These are phyloP conservation scores for Callipepla squamata DNA, from an alignment of 2,113 vertebrate species.

Conservation along the genomic window DNA sequence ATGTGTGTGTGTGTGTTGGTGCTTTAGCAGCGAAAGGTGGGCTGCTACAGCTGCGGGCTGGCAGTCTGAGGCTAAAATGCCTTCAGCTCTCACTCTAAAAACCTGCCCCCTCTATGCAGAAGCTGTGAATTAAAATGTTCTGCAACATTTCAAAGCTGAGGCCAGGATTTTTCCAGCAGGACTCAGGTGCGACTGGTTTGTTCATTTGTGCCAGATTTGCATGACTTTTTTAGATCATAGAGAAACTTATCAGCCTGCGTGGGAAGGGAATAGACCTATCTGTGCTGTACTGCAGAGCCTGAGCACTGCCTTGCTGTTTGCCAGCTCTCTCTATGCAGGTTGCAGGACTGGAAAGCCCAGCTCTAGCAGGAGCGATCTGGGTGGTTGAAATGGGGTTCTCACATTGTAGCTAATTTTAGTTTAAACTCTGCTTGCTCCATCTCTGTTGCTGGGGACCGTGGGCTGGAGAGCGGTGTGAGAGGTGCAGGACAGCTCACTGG, in stretches of 20 bases:
- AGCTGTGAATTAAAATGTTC: constrained; percentile 46
- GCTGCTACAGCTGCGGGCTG: not conserved
- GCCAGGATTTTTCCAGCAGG: constrained; percentile 20
- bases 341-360: not conserved
- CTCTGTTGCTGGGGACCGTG: not conserved
- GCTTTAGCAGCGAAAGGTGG: not conserved
- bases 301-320: not conserved
- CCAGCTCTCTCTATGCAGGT: not conserved
- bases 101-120: not conserved
- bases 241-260: not conserved
- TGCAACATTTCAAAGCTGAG: constrained; percentile 37
- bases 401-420: constrained; percentile 16
- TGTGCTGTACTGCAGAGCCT: not conserved
- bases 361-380: not conserved
- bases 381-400: not conserved
- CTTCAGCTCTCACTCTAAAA: not conserved
- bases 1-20: not conserved
- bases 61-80: constrained; percentile 22
- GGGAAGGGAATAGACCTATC: not conserved
- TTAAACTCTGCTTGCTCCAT: constrained; percentile 26
- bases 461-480: not conserved
- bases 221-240: constrained; percentile 21
- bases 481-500: not conserved
- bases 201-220: not conserved
- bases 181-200: constrained; percentile 34